These are phyloP conservation scores for Sebastes glaucus DNA, from an alignment of 2,797 vertebrate genomes.

Conservation along the genomic window DNA sequence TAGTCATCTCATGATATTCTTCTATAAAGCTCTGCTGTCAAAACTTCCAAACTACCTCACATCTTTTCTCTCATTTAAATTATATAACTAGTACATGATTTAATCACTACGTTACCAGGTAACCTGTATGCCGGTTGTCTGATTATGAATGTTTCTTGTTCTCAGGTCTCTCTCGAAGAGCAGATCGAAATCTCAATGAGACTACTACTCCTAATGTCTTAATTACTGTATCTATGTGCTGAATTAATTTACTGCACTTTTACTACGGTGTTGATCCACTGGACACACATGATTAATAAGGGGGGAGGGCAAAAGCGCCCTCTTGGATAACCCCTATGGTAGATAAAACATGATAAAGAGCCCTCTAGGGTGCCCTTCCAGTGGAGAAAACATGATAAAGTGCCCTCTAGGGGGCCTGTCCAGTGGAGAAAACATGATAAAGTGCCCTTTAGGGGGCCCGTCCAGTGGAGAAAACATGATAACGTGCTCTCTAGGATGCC, in stretches of 20 bases:
- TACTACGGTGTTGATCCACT: background rate
- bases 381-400: too few relatives aligned
- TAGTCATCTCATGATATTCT: background rate
- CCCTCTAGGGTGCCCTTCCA: too few relatives aligned
- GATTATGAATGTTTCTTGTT: background rate
- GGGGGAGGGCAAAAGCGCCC: too few relatives aligned
- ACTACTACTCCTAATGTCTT: background rate
- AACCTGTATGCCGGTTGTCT: background rate
- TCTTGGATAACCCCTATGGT: too few relatives aligned
- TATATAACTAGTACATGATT: background rate
- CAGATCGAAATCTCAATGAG: background rate
- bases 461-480: too few relatives aligned
- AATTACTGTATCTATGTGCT: background rate
- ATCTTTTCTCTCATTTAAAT: too few relatives aligned
- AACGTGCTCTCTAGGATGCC: accelerated
- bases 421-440: too few relatives aligned
- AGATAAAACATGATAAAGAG: too few relatives aligned
- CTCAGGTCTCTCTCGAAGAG: background rate
- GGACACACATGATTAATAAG: background rate
- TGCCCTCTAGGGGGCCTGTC: accelerated
- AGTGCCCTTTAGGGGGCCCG: too few relatives aligned
- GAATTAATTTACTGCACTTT: background rate
- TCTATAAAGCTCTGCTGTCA: background rate
- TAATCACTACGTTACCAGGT: background rate
- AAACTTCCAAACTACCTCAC: background rate